phyloP scores from a whole-genome alignment of 1,140 invertebrate genomes.

The Lasioglossum baleicum region DNA sequence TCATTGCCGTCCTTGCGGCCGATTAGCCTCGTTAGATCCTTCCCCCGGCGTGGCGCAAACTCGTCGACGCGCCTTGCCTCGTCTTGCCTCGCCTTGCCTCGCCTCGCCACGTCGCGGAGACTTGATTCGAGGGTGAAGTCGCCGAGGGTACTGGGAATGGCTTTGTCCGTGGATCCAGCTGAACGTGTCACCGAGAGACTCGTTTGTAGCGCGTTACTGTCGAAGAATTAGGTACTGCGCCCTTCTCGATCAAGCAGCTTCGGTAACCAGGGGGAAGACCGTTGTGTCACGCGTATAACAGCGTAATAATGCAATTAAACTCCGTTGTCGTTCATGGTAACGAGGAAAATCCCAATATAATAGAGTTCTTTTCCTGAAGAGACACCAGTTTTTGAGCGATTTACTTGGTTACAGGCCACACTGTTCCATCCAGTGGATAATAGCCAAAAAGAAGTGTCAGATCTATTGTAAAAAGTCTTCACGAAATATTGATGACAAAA shows the following conservation, averaged over 20 bases:
- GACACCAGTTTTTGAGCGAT: no score
- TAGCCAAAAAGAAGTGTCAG: no score
- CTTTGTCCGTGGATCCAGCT: constrained; percentile 1
- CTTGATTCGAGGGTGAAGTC: constrained; percentile 4
- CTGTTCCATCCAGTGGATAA: no score
- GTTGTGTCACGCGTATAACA: no score
- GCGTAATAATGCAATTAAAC: background rate
- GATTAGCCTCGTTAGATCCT: constrained; percentile 45
- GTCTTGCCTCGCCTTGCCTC: no score
- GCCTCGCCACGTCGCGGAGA: background rate
- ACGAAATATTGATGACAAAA: no score
- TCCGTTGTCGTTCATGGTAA: no score
- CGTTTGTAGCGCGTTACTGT: constrained; percentile 18
- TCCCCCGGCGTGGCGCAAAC: background rate
- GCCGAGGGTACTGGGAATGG: background rate
- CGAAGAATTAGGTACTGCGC: constrained; percentile 23
- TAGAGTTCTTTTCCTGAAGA: no score
- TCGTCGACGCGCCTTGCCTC: background rate
- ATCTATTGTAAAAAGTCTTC: no score
- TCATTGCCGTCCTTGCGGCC: constrained; percentile 39
- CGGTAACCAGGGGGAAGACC: no score
- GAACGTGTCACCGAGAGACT: constrained; percentile 17
- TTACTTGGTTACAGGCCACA: no score
- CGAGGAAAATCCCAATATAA: no score
- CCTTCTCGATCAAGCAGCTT: background rate